Evolutionary conservation across 2,797 vertebrate species (phyloP).

Genomic region (Sebastes baramenuke): DNA sequence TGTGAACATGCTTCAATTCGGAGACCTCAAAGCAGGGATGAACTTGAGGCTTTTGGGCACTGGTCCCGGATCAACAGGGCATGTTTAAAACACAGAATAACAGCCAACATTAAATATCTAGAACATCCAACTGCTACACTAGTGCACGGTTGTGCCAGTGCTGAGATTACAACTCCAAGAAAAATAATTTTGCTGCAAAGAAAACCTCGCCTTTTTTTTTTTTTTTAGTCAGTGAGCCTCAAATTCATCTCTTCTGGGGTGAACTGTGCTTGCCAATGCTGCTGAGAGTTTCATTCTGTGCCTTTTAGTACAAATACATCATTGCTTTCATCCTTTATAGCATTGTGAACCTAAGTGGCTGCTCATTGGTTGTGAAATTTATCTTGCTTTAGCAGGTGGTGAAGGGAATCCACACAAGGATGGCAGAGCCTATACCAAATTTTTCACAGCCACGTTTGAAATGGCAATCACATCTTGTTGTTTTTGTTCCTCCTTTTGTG

Average conservation of each 20-base stretch:
- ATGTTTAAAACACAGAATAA: slow-evolving; percentile 40
- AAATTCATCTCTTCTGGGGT: slow-evolving; percentile 55
- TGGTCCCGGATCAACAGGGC: slow-evolving; percentile 37
- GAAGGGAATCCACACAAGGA: slow-evolving; percentile 49
- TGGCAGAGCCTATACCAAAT: slow-evolving; percentile 36
- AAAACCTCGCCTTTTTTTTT: neutral
- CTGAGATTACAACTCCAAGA: slow-evolving; percentile 10
- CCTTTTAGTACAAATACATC: slow-evolving; percentile 56
- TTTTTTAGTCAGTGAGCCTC: slow-evolving; percentile 25
- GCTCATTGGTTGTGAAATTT: slow-evolving; percentile 61
- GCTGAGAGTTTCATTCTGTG: slow-evolving; percentile 41
- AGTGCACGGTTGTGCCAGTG: neutral
- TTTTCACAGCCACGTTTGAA: slow-evolving; percentile 54
- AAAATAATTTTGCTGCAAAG: slow-evolving; percentile 33
- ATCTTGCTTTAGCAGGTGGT: slow-evolving; percentile 72
- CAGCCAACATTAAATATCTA: slow-evolving; percentile 36
- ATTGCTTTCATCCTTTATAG: slow-evolving; percentile 64
- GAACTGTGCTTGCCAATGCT: slow-evolving; percentile 29
- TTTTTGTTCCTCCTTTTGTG: slow-evolving; percentile 51
- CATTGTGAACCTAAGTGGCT: slow-evolving; percentile 60
- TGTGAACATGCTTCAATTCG: slow-evolving; percentile 48
- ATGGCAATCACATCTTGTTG: slow-evolving; percentile 54
- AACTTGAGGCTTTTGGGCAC: slow-evolving; percentile 38
- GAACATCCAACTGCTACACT: slow-evolving; percentile 20
- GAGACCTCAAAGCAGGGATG: slow-evolving; percentile 43